Evolutionary conservation across 2,113 vertebrate genomes (phyloP).

Genomic region (Butorides virescens): DNA sequence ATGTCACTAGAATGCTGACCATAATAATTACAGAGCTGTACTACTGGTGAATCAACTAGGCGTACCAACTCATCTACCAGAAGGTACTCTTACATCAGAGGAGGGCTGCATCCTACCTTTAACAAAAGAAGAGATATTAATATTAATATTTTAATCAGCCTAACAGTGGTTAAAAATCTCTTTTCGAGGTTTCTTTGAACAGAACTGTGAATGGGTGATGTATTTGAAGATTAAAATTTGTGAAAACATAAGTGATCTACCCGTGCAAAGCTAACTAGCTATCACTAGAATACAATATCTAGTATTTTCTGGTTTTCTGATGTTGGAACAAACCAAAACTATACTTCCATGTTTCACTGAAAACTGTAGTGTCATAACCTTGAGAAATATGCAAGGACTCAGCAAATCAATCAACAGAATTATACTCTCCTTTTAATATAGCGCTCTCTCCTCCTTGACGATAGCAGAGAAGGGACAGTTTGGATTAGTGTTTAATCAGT

Average conservation of each 20-base stretch:
- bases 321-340: not conserved
- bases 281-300: not conserved
- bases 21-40: not conserved
- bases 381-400: conserved; percentile 24
- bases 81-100: not conserved
- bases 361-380: not conserved
- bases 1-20: not conserved
- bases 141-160: not conserved
- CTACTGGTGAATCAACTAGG: not conserved
- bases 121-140: not conserved
- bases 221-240: not conserved
- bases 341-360: not conserved
- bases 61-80: not conserved
- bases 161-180: not conserved
- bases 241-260: not conserved
- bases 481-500: conserved; percentile 48
- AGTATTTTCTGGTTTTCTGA: not conserved
- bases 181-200: not conserved
- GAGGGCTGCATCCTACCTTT: not conserved
- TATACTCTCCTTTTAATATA: conserved; percentile 17
- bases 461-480: not conserved
- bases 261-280: not conserved
- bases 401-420: conserved; percentile 37
- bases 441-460: not conserved
- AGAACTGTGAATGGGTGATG: not conserved